Evolutionary conservation across 1,140 invertebrate genomes (phyloP).

Genomic region (Mizuhopecten yessoensis): DNA sequence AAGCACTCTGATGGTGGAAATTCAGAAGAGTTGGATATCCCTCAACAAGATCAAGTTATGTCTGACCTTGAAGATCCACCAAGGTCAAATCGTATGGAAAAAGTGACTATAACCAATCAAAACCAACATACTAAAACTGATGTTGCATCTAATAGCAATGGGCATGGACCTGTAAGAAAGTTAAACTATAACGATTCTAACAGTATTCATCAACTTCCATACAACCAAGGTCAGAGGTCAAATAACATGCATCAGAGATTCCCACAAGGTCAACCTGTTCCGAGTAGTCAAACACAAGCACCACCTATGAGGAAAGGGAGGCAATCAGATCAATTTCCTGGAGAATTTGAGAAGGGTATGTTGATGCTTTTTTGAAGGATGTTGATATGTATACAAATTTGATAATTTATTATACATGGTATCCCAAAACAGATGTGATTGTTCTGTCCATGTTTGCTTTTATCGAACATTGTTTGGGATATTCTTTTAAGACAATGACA

Average conservation of each 20-base stretch:
- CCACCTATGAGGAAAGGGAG: slow-evolving; percentile 3
- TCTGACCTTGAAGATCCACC: not conserved
- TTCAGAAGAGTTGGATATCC: not conserved
- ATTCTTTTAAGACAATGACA: too few species aligned
- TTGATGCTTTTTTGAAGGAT: not conserved
- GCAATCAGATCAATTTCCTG: slow-evolving; percentile 56
- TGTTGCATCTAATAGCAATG: slow-evolving; percentile 23
- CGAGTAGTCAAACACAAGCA: not conserved
- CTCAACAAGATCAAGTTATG: not conserved
- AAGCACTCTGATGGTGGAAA: not conserved
- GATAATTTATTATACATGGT: too few species aligned
- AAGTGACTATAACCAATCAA: not conserved
- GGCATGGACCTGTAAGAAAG: not conserved
- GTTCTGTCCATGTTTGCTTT: too few species aligned
- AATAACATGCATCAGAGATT: not conserved
- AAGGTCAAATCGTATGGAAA: not conserved
- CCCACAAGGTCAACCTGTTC: not conserved
- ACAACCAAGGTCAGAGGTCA: not conserved
- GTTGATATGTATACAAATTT: not conserved
- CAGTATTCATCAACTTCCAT: not conserved
- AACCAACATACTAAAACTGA: slow-evolving; percentile 1
- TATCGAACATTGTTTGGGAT: too few species aligned
- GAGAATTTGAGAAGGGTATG: slow-evolving; percentile 47
- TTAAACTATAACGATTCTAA: not conserved
- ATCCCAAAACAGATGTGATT: too few species aligned